Percentiles rank a stretch among this genome's conserved stretches.
These are phyloP conservation scores for Tangara arthus DNA, from an alignment of 2,797 vertebrate genomes.

Conservation along the genomic window DNA sequence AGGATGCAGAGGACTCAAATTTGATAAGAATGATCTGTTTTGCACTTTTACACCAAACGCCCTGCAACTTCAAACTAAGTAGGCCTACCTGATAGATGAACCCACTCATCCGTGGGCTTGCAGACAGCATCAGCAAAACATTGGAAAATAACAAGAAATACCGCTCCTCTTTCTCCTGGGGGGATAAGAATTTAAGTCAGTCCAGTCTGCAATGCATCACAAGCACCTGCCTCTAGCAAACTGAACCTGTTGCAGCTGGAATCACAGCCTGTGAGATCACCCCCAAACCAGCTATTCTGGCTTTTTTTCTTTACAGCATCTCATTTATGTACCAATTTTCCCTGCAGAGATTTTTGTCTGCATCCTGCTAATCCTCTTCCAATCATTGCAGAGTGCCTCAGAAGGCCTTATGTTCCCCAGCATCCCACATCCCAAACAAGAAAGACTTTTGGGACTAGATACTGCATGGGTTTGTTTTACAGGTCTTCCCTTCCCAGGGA, in stretches of 20 bases:
- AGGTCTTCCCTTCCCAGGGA: background rate
- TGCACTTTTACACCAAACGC: background rate
- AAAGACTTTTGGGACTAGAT: background rate
- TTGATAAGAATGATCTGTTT: slow-evolving; percentile 7
- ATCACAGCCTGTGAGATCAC: background rate
- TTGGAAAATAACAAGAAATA: slow-evolving; percentile 95
- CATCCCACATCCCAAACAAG: background rate
- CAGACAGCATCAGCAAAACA: slow-evolving; percentile 89
- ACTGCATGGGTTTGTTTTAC: background rate
- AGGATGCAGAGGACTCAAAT: background rate
- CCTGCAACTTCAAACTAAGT: slow-evolving; percentile 4
- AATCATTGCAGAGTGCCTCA: background rate
- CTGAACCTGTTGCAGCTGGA: background rate
- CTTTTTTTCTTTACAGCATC: background rate
- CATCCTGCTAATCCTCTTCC: background rate
- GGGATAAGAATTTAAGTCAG: background rate
- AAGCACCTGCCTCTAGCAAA: background rate
- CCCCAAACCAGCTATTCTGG: background rate
- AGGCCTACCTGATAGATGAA: slow-evolving; percentile 94
- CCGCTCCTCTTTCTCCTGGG: slow-evolving; percentile 93
- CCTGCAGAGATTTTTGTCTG: background rate
- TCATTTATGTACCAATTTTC: background rate
- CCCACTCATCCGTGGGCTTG: slow-evolving; percentile 96
- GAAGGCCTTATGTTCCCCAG: background rate
- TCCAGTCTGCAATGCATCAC: background rate